Percentiles rank a stretch among this genome's conserved stretches.
Conservation (phyloP, 2,888 invertebrate species). For the Tridacna gigas region DNA sequence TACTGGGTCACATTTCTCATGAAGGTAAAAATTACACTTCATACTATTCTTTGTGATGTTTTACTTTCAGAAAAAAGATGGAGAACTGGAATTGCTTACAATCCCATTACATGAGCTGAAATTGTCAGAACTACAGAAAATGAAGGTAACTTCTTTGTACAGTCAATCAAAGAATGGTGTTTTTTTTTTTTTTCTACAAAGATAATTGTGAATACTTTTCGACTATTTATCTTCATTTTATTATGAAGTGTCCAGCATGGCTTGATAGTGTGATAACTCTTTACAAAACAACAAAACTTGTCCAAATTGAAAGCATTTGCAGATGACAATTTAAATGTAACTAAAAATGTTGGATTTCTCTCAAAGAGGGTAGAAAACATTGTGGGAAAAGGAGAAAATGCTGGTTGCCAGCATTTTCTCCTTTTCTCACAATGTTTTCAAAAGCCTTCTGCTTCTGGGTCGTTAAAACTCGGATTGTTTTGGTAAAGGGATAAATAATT, state of each 20-base stretch:
- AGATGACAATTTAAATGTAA: no score
- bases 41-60: neutral
- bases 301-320: no score
- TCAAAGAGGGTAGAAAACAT: neutral
- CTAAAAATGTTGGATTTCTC: neutral
- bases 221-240: no score
- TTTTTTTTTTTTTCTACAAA: no score
- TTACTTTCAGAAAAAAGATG: conserved; percentile 52
- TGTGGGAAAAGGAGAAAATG: neutral
- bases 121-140: conserved; percentile 93
- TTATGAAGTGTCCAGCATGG: no score
- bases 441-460: neutral
- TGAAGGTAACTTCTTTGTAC: conserved; percentile 89
- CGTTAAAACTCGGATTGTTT: no score
- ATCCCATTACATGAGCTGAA: conserved; percentile 95
- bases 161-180: no score
- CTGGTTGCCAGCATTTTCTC: neutral
- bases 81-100: conserved; percentile 47
- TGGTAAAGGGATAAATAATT: no score
- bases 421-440: neutral
- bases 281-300: no score
- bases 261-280: no score
- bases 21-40: neutral
- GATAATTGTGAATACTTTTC: no score
- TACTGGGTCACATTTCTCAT: neutral